phyloP scores from a whole-genome alignment of 1,140 invertebrate species.

The Brachionus rubens region DNA sequence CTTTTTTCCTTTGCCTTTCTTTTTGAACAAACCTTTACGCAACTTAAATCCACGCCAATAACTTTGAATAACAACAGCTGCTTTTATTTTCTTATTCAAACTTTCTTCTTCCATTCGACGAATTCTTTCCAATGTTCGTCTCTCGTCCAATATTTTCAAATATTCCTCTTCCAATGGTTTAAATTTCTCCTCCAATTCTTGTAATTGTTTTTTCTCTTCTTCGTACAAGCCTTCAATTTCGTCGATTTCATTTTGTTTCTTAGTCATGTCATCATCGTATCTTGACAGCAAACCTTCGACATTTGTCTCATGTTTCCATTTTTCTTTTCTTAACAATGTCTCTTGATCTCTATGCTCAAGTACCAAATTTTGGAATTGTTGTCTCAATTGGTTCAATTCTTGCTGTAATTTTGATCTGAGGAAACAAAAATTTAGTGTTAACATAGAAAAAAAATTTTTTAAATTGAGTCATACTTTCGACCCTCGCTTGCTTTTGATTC shows the following conservation, averaged over 20 bases:
- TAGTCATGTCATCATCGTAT: slow-evolving; percentile 45
- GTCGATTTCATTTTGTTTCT: slow-evolving; percentile 45
- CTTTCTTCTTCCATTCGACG: slow-evolving; percentile 38
- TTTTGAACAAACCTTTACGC: slow-evolving; percentile 43
- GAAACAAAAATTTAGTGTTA: background rate
- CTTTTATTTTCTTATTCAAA: slow-evolving; percentile 37
- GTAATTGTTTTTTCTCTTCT: slow-evolving; percentile 40
- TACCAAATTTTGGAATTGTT: slow-evolving; percentile 11
- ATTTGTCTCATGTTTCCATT: slow-evolving; percentile 40
- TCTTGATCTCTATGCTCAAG: slow-evolving; percentile 29
- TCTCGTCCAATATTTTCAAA: slow-evolving; percentile 43
- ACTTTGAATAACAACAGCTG: slow-evolving; percentile 44
- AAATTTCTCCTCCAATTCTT: slow-evolving; percentile 45
- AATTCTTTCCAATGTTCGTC: slow-evolving; percentile 3
- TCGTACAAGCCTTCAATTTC: slow-evolving; percentile 43
- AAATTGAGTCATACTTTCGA: slow-evolving; percentile 13
- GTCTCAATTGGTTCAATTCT: slow-evolving; percentile 5
- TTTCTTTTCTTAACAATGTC: slow-evolving; percentile 36
- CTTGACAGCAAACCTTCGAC: slow-evolving; percentile 4
- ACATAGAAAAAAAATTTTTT: background rate
- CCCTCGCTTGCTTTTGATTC: slow-evolving; percentile 39
- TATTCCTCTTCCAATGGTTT: slow-evolving; percentile 45
- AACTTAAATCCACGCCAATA: slow-evolving; percentile 44
- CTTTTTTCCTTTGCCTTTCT: slow-evolving; percentile 46
- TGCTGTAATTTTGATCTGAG: slow-evolving; percentile 13